Base-by-base conservation (phyloP, 1,140 invertebrate genomes). In the Drosophila leontia region DNA sequence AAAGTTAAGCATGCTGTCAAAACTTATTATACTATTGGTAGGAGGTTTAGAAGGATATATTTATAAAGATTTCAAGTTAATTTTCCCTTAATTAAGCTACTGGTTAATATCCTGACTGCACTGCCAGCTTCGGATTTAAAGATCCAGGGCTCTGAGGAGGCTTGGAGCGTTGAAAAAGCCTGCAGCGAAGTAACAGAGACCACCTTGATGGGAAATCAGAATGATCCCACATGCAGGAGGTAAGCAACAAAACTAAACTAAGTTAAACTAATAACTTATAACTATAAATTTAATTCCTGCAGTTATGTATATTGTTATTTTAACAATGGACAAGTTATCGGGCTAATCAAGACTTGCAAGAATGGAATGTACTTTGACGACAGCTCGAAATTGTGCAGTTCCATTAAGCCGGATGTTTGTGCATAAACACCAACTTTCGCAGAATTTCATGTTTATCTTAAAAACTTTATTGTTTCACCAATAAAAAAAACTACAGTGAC, bases 361-460 rank as follows among this genome's bases (percentile, higher is more conserved):
- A 3, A 0, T 1, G 37, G 37, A 5, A 0, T 0, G 7, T 57
- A 41, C 29, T 57, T 57, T 42, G 23, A 57, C n/a, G 15, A 44
- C 23, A 58, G 19, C 11, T 5, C 5, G 3, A 58, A 41, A n/a
- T 1, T 57, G 8, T 57, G 35, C 35, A 7, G 4, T 3, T 8
- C 9, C 23, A 29, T 2, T 17, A 42, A 57, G 7, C 55, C 34
- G 15, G 55, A 23, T 57, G 13, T 15, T 37, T 57, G 55, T 39
- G 5, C 9, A 57, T 57, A 35, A 55, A 15, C 12, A 15, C 17
- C 7, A 6, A 9, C 7, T 35, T 55, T 55, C 51, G 51, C 34
- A 55, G 51, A 55, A 55, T 55, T 55, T 55, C 51, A 12, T 19
- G 51, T 9, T 55, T 35, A 23, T 55, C 51, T 35, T 19, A 1